Conservation (phyloP, 2,888 invertebrate species). For the Melinopterus prodromus region DNA sequence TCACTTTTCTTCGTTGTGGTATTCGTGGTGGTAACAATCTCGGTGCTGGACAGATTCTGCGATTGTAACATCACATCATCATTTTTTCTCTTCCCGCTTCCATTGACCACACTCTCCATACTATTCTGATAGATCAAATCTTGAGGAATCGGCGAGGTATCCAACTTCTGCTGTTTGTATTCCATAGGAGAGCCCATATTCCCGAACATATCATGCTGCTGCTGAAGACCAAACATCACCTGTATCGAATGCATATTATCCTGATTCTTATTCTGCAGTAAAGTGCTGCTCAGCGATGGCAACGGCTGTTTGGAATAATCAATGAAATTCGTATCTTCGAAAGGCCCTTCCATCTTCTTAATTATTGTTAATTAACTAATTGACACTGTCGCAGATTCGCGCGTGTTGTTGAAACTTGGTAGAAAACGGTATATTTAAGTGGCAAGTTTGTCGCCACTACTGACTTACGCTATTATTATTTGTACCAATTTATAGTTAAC, state of each 20-base stretch:
- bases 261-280: conserved; percentile 54
- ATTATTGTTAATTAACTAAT: conserved; percentile 45
- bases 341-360: conserved; percentile 72
- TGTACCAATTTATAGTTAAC: conserved; percentile 63
- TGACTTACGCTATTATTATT: conserved; percentile 59
- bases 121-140: conserved; percentile 49
- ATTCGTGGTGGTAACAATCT: conserved; percentile 55
- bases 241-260: conserved; percentile 69
- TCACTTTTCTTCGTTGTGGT: conserved; percentile 69
- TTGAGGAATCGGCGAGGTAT: conserved; percentile 61
- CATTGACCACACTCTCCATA: conserved; percentile 50
- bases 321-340: conserved; percentile 80
- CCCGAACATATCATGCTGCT: conserved; percentile 60
- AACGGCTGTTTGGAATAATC: conserved; percentile 72
- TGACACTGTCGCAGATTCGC: conserved; percentile 14
- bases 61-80: conserved; percentile 61
- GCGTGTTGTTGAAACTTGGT: conserved; percentile 31
- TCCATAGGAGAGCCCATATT: conserved; percentile 61
- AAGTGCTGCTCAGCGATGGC: conserved; percentile 57
- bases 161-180: conserved; percentile 59
- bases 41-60: conserved; percentile 60
- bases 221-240: conserved; percentile 72
- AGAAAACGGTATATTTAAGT: conserved; percentile 26
- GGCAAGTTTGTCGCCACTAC: conserved; percentile 39
- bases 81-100: conserved; percentile 54